Percentiles rank a stretch among this genome's conserved stretches.
Conservation (phyloP, 23 tunicate species). For the Ciona savignyi region DNA sequence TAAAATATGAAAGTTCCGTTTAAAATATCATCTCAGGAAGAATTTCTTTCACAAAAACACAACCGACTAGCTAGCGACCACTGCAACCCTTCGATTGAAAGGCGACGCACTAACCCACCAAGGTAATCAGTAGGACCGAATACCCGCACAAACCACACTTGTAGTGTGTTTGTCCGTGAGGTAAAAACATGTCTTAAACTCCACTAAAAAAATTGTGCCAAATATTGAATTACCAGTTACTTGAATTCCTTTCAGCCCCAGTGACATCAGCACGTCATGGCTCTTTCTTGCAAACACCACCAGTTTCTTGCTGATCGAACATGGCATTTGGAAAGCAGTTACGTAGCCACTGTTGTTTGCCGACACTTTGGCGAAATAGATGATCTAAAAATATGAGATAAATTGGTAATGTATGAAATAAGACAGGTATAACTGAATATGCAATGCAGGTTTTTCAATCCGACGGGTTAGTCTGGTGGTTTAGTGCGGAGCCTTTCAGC, state of each 20-base stretch:
- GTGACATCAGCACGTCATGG: slow-evolving; percentile 61
- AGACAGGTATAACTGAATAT: neutral
- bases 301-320: slow-evolving; percentile 45
- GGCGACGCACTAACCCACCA: no score
- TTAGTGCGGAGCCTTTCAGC: no score
- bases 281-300: slow-evolving; percentile 38
- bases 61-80: no score
- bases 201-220: neutral
- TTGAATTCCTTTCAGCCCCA: slow-evolving; percentile 84
- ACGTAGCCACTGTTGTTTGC: slow-evolving; percentile 61
- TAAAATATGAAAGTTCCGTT: no score
- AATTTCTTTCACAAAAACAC: no score
- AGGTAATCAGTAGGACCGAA: no score
- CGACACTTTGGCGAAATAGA: slow-evolving; percentile 59
- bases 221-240: slow-evolving; percentile 36
- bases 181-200: no score
- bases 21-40: no score
- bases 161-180: no score
- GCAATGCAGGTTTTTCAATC: neutral
- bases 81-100: no score
- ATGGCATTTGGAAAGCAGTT: slow-evolving; percentile 77
- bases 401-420: neutral
- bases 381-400: slow-evolving; percentile 27
- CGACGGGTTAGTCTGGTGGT: no score
- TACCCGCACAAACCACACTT: no score